These are phyloP conservation scores for Pelobates cultripes DNA, from an alignment of 2,797 vertebrate genomes.

Conservation along the genomic window DNA sequence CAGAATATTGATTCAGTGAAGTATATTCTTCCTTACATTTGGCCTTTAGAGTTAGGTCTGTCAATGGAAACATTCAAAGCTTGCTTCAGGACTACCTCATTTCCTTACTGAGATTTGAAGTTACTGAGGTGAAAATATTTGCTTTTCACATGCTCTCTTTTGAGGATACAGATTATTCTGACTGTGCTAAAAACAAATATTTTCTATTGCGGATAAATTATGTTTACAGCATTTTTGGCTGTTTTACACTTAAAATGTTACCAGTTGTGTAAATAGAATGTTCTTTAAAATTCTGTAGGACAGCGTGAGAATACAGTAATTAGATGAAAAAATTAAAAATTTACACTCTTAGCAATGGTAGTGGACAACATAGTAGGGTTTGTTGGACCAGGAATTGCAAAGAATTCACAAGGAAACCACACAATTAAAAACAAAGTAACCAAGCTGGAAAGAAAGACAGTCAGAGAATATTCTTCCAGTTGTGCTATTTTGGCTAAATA, in stretches of 20 bases:
- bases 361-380: too few species aligned
- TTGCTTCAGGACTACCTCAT: constrained; percentile 41
- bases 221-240: constrained; percentile 25
- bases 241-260: neutral
- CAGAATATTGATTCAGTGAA: constrained; percentile 40
- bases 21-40: constrained; percentile 46
- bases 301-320: too few species aligned
- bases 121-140: constrained; percentile 55
- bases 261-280: neutral
- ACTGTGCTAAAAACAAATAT: constrained; percentile 37
- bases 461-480: too few species aligned
- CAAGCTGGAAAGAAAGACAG: too few species aligned
- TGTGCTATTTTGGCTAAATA: too few species aligned
- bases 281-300: too few species aligned
- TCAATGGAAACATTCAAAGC: constrained; percentile 52
- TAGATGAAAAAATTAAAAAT: too few species aligned
- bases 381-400: too few species aligned
- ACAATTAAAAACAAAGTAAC: too few species aligned
- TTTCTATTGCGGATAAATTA: constrained; percentile 25
- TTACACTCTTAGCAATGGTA: too few species aligned
- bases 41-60: constrained; percentile 47
- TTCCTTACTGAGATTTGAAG: constrained; percentile 50
- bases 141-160: constrained; percentile 48
- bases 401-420: too few species aligned
- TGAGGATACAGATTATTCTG: constrained; percentile 51